A percentile compares a stretch with the other conserved stretches of the same genome.
Evolutionary conservation across 2,888 invertebrate genomes (phyloP).

Genomic region (Allygus modestus): DNA sequence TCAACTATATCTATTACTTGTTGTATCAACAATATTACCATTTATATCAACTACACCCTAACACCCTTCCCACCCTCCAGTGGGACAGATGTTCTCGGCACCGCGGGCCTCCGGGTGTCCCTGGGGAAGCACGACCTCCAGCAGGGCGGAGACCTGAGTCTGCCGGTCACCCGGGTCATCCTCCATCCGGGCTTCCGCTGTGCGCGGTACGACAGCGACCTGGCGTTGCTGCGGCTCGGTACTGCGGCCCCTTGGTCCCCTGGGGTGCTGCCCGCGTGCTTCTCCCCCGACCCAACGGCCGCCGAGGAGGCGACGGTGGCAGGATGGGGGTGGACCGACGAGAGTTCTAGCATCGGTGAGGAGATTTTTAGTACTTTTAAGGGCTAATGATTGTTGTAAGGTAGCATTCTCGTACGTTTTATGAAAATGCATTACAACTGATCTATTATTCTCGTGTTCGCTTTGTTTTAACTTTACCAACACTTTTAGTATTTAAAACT

Average conservation of each 20-base stretch:
- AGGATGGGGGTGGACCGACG: constrained; percentile 93
- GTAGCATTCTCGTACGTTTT: too few species aligned
- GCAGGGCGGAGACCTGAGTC: constrained; percentile 72
- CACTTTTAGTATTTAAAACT: too few species aligned
- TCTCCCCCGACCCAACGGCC: constrained; percentile 76
- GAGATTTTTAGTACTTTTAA: too few species aligned
- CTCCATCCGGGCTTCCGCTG: constrained; percentile 88
- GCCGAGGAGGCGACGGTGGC: constrained; percentile 80
- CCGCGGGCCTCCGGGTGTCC: constrained; percentile 82
- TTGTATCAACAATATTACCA: too few species aligned
- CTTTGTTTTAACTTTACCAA: too few species aligned
- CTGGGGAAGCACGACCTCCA: constrained; percentile 84
- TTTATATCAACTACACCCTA: too few species aligned
- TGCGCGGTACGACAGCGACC: constrained; percentile 75
- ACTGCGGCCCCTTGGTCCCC: constrained; percentile 82
- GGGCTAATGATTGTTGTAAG: too few species aligned
- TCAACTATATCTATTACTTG: too few species aligned
- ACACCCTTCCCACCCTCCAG: constrained; percentile 75
- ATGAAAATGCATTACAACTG: too few species aligned
- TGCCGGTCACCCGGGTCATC: constrained; percentile 77
- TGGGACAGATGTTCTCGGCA: constrained; percentile 80
- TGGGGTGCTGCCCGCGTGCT: constrained; percentile 87
- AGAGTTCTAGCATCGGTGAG: constrained; percentile 82
- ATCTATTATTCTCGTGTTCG: too few species aligned
- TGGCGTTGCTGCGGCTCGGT: constrained; percentile 86